Evolutionary conservation across 2,888 invertebrate genomes (phyloP).

Genomic region (Flabesymbios commensalis): DNA sequence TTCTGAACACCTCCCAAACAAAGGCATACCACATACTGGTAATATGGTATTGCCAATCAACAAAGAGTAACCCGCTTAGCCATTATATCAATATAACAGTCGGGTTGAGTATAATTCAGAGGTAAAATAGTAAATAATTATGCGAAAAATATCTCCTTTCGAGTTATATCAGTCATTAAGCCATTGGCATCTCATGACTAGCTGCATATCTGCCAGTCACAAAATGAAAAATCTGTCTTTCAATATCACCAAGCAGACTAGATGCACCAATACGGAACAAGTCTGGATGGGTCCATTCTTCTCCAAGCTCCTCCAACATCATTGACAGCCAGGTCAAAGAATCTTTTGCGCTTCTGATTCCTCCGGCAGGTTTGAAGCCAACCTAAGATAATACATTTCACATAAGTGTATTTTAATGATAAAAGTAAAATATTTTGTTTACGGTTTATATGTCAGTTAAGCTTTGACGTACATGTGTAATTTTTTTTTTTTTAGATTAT

Average conservation of each 20-base stretch:
- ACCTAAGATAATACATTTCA: constrained; percentile 67
- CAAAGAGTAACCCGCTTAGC: no score
- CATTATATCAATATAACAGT: no score
- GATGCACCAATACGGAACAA: constrained; percentile 95
- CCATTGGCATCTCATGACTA: constrained; percentile 56
- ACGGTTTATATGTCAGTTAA: no score
- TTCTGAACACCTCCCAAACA: no score
- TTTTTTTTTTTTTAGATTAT: no score
- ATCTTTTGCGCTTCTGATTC: constrained; percentile 83
- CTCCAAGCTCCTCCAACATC: constrained; percentile 81
- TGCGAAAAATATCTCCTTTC: no score
- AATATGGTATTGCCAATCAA: no score
- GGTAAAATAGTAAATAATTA: no score
- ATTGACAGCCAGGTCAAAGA: constrained; percentile 85
- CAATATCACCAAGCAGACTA: constrained; percentile 81
- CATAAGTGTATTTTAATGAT: background rate
- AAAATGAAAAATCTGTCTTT: constrained; percentile 59
- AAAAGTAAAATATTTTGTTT: background rate
- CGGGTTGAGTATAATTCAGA: no score
- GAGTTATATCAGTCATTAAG: no score
- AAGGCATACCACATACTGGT: no score
- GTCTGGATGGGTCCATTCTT: constrained; percentile 78
- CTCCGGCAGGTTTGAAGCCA: constrained; percentile 98
- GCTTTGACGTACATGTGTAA: no score
- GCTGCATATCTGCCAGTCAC: constrained; percentile 59